Percentiles rank a stretch among this genome's conserved stretches.
Conservation (phyloP, 2,888 invertebrate species). For the Eucera pruinosa region DNA sequence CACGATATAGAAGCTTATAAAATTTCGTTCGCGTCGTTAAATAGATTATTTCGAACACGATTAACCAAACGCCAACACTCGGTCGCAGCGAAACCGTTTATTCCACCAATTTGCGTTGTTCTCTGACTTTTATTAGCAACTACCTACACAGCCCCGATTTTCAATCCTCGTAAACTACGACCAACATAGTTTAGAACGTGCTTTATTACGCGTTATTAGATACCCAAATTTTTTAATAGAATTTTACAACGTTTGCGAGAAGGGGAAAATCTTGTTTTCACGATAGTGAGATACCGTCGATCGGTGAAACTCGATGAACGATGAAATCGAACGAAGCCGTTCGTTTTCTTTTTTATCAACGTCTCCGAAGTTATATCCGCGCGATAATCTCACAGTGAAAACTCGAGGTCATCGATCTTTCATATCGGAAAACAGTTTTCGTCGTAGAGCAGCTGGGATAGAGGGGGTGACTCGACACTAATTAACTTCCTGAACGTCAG, state of each 20-base stretch:
- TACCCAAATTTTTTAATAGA: neutral
- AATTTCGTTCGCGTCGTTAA: conserved; percentile 42
- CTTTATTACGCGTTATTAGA: conserved; percentile 6
- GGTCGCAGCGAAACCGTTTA: conserved; percentile 1
- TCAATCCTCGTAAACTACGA: neutral
- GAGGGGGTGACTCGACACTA: conserved; percentile 43
- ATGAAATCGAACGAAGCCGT: neutral
- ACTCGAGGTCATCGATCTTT: conserved; percentile 32
- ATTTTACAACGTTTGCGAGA: neutral
- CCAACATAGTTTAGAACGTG: neutral
- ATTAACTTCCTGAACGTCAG: conserved; percentile 53
- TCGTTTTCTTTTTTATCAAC: conserved; percentile 11
- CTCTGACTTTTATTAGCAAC: conserved; percentile 41
- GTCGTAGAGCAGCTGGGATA: neutral
- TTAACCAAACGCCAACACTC: conserved; percentile 28
- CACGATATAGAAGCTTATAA: conserved; percentile 27
- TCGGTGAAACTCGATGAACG: conserved; percentile 3
- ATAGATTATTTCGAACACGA: conserved; percentile 32
- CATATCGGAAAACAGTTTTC: conserved; percentile 42
- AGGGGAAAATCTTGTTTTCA: conserved; percentile 4
- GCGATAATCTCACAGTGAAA: neutral
- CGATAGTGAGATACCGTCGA: neutral
- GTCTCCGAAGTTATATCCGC: neutral
- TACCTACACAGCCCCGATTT: conserved; percentile 12
- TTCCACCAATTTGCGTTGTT: conserved; percentile 28